Conservation (phyloP, 2,888 invertebrate species). For the Ormyrus thymus region DNA sequence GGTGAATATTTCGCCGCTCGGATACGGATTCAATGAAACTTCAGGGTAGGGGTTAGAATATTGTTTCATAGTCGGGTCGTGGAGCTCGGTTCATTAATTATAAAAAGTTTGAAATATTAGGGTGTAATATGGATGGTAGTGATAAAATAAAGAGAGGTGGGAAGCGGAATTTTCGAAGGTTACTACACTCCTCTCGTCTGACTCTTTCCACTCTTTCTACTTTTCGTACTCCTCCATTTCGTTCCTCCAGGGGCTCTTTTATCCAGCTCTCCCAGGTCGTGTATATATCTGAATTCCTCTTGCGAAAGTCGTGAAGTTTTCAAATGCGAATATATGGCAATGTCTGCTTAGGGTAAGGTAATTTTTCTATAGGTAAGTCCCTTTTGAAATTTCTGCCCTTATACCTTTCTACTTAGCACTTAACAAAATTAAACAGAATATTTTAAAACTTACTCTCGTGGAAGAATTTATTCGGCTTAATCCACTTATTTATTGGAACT, state of each 20-base stretch:
- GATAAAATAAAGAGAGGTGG: constrained; percentile 25
- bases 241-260: constrained; percentile 42
- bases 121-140: neutral
- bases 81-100: no score
- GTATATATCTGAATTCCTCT: constrained; percentile 38
- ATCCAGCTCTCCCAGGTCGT: constrained; percentile 10
- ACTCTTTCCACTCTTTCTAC: constrained; percentile 33
- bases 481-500: no score
- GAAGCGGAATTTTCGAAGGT: constrained; percentile 31
- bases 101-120: no score
- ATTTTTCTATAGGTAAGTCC: constrained; percentile 17
- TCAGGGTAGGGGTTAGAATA: no score
- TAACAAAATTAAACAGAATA: no score
- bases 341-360: constrained; percentile 6
- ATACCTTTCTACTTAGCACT: no score
- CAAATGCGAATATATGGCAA: constrained; percentile 29
- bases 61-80: no score
- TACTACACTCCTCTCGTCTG: constrained; percentile 23
- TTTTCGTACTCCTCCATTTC: constrained; percentile 39
- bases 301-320: constrained; percentile 40
- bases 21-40: no score
- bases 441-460: neutral
- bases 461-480: neutral
- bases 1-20: no score
- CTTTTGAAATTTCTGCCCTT: neutral